These are phyloP conservation scores for Sitobion miscanthi DNA, from an alignment of 1,140 invertebrate genomes.

Conservation along the genomic window DNA sequence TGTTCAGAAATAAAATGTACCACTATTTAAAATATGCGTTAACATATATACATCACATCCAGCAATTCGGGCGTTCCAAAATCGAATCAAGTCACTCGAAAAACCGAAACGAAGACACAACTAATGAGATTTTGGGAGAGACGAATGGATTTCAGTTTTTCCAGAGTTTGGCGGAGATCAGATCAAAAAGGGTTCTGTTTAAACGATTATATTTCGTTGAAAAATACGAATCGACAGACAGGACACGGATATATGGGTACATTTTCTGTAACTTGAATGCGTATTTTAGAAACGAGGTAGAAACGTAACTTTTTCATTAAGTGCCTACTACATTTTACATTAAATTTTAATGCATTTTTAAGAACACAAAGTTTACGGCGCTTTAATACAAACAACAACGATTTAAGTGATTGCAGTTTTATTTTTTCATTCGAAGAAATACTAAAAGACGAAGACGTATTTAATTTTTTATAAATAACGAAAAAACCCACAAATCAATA, in stretches of 20 bases:
- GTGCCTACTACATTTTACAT: not conserved
- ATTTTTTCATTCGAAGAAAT: not conserved
- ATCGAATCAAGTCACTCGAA: not conserved
- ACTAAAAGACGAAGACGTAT: not conserved
- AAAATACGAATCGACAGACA: not conserved
- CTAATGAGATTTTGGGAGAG: not conserved
- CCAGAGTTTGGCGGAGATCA: not conserved
- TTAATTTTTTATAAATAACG: not conserved
- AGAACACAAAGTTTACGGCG: not conserved
- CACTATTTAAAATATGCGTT: not conserved
- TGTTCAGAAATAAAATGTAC: not conserved
- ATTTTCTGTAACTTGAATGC: not conserved
- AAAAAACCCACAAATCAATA: not conserved
- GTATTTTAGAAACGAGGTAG: not conserved
- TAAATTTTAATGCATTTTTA: conserved; percentile 30
- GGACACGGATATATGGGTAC: not conserved
- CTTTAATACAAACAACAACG: conserved; percentile 6
- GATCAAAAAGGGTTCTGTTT: conserved; percentile 1
- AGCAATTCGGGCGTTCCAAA: not conserved
- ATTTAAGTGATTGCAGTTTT: not conserved
- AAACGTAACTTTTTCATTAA: not conserved
- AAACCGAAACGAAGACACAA: not conserved
- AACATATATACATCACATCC: not conserved
- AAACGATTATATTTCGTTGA: not conserved
- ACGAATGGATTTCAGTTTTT: not conserved